A percentile compares a stretch with the other conserved stretches of the same genome.
These are phyloP conservation scores for Somateria mollissima DNA, from an alignment of 2,797 vertebrate species.

Conservation along the genomic window DNA sequence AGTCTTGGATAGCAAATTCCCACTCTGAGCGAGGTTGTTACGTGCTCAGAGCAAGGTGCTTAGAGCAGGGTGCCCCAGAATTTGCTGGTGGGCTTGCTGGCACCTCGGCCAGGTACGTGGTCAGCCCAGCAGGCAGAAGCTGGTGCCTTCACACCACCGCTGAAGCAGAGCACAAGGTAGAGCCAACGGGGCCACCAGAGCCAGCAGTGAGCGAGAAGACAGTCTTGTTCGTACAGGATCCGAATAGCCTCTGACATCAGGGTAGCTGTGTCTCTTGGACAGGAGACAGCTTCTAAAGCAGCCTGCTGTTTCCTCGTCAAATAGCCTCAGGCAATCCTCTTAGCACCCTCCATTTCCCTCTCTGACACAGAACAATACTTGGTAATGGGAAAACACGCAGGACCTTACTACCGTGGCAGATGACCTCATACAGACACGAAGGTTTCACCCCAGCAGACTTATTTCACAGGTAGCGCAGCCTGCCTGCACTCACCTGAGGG, in stretches of 20 bases:
- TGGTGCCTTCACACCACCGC: neutral
- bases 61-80: accelerated
- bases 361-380: neutral
- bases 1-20: neutral
- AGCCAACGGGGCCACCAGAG: neutral
- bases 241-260: neutral
- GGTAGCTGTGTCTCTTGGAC: neutral
- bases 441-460: neutral
- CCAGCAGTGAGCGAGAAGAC: neutral
- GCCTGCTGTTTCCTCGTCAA: neutral
- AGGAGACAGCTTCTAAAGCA: neutral
- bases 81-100: neutral
- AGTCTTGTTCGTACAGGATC: neutral
- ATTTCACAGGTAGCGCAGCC: neutral
- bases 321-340: neutral
- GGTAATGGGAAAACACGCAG: neutral
- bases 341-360: neutral
- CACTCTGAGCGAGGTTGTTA: neutral
- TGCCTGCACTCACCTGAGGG: neutral
- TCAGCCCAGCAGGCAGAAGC: neutral
- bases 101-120: neutral
- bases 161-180: too few relatives aligned
- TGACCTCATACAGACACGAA: neutral
- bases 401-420: neutral
- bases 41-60: accelerated